Evolutionary conservation across 2,888 invertebrate species (phyloP).

Genomic region (Lepidonotus clava): DNA sequence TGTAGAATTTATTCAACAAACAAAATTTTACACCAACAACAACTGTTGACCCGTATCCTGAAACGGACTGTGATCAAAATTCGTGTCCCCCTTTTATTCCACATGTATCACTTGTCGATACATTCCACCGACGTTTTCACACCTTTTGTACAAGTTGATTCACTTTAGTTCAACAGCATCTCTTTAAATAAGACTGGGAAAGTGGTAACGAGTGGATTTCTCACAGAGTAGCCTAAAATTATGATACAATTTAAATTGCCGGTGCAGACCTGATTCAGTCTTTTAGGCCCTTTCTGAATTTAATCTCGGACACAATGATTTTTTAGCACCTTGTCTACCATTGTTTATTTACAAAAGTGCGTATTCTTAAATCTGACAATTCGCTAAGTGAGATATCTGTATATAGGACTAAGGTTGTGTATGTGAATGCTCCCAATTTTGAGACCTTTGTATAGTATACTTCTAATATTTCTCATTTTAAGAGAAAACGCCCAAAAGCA

Average conservation of each 20-base stretch:
- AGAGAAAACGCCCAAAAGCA: no score
- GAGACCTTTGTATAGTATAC: no score
- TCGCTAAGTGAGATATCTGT: no score
- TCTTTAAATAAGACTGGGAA: not conserved
- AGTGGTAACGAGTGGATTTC: no score
- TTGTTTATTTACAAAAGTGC: slow-evolving; percentile 25
- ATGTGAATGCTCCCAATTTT: no score
- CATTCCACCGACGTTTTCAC: not conserved
- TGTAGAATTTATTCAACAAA: slow-evolving; percentile 41
- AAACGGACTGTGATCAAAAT: not conserved
- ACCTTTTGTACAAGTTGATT: not conserved
- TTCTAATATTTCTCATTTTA: no score
- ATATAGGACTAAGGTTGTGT: no score
- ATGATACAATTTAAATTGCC: no score
- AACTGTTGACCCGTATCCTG: not conserved
- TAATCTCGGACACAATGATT: slow-evolving; percentile 1
- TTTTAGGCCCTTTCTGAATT: no score
- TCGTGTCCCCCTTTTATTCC: not conserved
- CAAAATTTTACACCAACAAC: slow-evolving; percentile 10
- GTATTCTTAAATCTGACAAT: no score
- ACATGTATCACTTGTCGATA: slow-evolving; percentile 10
- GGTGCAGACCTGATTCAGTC: no score
- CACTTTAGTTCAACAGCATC: slow-evolving; percentile 20
- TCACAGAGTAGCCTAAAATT: no score
- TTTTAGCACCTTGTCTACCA: slow-evolving; percentile 40